phyloP scores from a whole-genome alignment of 1,140 invertebrate genomes.

The Achroia grisella region DNA sequence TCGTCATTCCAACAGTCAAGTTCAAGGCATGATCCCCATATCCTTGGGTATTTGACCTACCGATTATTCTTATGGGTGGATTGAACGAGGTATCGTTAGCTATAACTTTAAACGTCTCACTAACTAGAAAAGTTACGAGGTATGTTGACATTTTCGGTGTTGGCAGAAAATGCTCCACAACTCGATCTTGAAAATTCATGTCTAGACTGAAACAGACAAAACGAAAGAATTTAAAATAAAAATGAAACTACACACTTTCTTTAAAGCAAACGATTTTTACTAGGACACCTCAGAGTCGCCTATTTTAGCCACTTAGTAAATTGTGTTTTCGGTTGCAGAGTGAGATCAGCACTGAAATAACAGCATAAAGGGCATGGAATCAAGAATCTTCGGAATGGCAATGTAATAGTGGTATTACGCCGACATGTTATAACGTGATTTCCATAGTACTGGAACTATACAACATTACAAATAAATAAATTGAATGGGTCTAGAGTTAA shows the following conservation, averaged over 20 bases:
- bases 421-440: too few species aligned
- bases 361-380: too few species aligned
- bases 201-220: slow-evolving; percentile 21
- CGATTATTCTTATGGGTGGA: slow-evolving; percentile 54
- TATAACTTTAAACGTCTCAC: slow-evolving; percentile 50
- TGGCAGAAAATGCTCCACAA: slow-evolving; percentile 32
- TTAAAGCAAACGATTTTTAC: too few species aligned
- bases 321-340: too few species aligned
- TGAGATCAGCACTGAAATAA: too few species aligned
- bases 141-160: slow-evolving; percentile 90
- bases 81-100: slow-evolving; percentile 38
- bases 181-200: slow-evolving; percentile 12
- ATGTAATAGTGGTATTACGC: too few species aligned
- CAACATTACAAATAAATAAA: too few species aligned
- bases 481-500: too few species aligned
- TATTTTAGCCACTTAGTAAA: too few species aligned
- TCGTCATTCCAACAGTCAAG: slow-evolving; percentile 53
- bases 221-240: background rate
- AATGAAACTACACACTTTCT: background rate
- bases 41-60: slow-evolving; percentile 78
- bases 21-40: slow-evolving; percentile 72
- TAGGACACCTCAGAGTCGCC: too few species aligned
- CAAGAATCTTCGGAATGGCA: too few species aligned
- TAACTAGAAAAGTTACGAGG: slow-evolving; percentile 82
- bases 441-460: too few species aligned